These are phyloP conservation scores for Cryptus armator DNA, from an alignment of 2,888 invertebrate genomes.

Conservation along the genomic window DNA sequence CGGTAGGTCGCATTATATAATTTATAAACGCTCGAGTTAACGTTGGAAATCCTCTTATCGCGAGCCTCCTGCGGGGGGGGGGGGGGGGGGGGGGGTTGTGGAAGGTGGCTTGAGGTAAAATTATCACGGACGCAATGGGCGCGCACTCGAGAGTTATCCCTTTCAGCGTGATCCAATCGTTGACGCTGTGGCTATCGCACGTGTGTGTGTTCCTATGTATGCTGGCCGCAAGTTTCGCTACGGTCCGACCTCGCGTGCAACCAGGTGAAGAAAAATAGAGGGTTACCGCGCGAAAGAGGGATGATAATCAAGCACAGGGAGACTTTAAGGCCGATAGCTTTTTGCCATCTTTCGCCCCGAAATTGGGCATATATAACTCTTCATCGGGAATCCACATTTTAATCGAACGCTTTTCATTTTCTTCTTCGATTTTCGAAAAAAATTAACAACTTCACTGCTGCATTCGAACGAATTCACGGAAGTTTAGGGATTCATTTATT, in stretches of 20 bases:
- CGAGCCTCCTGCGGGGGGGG: neutral
- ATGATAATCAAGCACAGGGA: neutral
- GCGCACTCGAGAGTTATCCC: conserved; percentile 32
- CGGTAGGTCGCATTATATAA: conserved; percentile 70
- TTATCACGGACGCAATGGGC: conserved; percentile 65
- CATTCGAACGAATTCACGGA: too few relatives aligned
- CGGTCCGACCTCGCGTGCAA: conserved; percentile 68
- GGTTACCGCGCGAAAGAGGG: neutral
- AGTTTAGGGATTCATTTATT: too few relatives aligned
- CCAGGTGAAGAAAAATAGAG: conserved; percentile 31
- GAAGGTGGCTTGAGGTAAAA: conserved; percentile 68
- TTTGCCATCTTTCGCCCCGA: neutral
- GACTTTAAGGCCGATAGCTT: neutral
- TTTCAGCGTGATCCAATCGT: conserved; percentile 10
- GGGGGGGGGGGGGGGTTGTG: too few relatives aligned
- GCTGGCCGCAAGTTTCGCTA: conserved; percentile 66
- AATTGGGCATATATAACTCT: neutral
- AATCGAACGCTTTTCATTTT: neutral
- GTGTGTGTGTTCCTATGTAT: neutral
- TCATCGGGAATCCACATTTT: neutral
- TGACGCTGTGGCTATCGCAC: neutral
- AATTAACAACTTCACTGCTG: too few relatives aligned
- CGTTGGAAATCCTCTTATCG: conserved; percentile 70
- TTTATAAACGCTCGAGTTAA: conserved; percentile 71
- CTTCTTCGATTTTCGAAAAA: neutral